phyloP scores from a whole-genome alignment of 2,797 vertebrate genomes.

The Acomys russatus region DNA sequence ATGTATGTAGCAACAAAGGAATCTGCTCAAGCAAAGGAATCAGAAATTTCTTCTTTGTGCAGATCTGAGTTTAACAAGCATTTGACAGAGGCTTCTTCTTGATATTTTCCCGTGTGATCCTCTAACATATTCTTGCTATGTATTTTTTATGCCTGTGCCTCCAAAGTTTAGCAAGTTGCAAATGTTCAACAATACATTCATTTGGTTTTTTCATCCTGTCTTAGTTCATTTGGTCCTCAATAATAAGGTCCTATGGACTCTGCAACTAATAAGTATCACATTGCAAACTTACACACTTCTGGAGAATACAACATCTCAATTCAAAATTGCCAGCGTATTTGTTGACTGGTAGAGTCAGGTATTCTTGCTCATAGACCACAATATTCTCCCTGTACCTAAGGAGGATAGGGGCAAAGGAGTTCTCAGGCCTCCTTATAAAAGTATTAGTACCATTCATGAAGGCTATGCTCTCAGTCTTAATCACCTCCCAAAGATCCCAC shows the following conservation, averaged over 20 bases:
- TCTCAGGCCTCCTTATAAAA: background rate
- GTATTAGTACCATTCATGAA: background rate
- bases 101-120: background rate
- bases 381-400: background rate
- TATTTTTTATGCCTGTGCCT: background rate
- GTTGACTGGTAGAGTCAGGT: too few relatives aligned
- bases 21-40: background rate
- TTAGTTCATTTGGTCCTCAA: background rate
- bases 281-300: background rate
- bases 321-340: background rate
- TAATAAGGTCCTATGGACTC: too few relatives aligned
- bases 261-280: background rate
- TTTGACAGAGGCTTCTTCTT: background rate
- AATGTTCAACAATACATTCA: background rate
- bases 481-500: background rate
- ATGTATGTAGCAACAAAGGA: background rate
- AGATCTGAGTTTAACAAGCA: background rate
- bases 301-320: too few relatives aligned
- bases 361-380: background rate
- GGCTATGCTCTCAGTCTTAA: background rate
- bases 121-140: background rate
- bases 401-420: fast-evolving
- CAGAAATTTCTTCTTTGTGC: background rate
- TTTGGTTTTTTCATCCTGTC: background rate
- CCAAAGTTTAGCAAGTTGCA: background rate